A percentile compares a stretch with the other conserved stretches of the same genome.
These are phyloP conservation scores for Xerus inauris DNA, from an alignment of 2,113 vertebrate species.

Conservation along the genomic window DNA sequence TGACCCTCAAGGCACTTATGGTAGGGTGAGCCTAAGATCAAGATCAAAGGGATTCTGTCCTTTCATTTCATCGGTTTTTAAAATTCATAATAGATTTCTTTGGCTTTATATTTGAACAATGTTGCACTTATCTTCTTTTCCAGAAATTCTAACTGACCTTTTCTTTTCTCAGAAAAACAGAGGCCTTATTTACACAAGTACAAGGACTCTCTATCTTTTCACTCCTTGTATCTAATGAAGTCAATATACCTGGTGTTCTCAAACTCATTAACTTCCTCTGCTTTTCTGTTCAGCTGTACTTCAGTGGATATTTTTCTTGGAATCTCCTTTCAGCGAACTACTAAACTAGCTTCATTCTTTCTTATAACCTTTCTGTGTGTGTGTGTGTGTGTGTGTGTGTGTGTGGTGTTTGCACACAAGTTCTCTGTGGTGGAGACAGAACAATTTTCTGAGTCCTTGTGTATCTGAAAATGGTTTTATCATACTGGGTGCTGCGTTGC, in stretches of 20 bases:
- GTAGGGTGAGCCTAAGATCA: background rate
- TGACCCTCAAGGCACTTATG: background rate
- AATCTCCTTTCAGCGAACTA: background rate
- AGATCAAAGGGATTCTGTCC: background rate
- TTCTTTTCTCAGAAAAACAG: background rate
- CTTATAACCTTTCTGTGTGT: background rate
- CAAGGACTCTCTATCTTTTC: background rate
- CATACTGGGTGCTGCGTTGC: background rate
- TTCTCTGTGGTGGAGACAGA: background rate
- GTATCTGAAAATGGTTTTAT: background rate
- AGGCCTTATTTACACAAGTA: background rate
- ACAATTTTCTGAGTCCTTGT: background rate
- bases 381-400: background rate
- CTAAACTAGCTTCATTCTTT: background rate
- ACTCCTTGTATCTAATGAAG: background rate
- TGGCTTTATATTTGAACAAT: background rate
- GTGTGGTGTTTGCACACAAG: background rate
- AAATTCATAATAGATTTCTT: background rate
- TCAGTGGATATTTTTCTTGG: background rate
- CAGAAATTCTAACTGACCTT: background rate
- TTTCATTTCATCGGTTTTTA: background rate
- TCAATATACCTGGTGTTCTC: background rate
- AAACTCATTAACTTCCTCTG: background rate
- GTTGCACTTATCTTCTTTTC: background rate
- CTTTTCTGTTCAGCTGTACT: background rate